phyloP scores from a whole-genome alignment of 2,888 invertebrate genomes.

The Stenotaenia linearis region DNA sequence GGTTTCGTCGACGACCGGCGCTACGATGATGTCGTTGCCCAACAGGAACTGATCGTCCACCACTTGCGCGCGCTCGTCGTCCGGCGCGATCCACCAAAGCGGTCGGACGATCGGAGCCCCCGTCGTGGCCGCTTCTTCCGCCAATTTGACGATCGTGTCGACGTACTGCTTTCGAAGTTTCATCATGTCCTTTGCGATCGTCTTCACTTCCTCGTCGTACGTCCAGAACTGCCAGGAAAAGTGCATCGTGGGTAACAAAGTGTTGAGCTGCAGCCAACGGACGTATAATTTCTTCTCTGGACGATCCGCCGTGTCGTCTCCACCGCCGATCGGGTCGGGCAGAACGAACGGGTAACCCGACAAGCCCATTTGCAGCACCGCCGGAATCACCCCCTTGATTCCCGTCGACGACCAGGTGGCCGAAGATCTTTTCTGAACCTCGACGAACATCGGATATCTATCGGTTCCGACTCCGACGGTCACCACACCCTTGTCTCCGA shows the following conservation, averaged over 20 bases:
- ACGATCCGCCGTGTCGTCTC: constrained; percentile 45
- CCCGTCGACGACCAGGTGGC: constrained; percentile 61
- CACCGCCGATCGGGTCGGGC: constrained; percentile 61
- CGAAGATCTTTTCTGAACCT: constrained; percentile 68
- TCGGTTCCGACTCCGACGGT: constrained; percentile 67
- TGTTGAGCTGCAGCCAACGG: constrained; percentile 71
- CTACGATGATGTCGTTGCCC: constrained; percentile 69
- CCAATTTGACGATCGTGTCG: constrained; percentile 55
- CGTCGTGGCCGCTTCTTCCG: constrained; percentile 53
- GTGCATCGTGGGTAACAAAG: constrained; percentile 72
- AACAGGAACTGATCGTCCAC: constrained; percentile 63
- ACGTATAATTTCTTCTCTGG: constrained; percentile 55
- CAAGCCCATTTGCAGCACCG: constrained; percentile 58
- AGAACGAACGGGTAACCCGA: constrained; percentile 65
- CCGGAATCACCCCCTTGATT: constrained; percentile 64
- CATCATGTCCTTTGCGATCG: constrained; percentile 60
- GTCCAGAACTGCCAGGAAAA: constrained; percentile 76
- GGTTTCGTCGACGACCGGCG: constrained; percentile 60
- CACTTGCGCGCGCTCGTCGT: constrained; percentile 55
- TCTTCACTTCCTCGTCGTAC: constrained; percentile 57
- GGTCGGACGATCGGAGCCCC: constrained; percentile 73
- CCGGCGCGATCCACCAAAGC: constrained; percentile 77
- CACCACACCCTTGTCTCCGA: constrained; percentile 57
- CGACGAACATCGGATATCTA: constrained; percentile 61
- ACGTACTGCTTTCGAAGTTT: constrained; percentile 59